Evolutionary conservation across 2,797 vertebrate species (phyloP).

Genomic region (Manis javanica): DNA sequence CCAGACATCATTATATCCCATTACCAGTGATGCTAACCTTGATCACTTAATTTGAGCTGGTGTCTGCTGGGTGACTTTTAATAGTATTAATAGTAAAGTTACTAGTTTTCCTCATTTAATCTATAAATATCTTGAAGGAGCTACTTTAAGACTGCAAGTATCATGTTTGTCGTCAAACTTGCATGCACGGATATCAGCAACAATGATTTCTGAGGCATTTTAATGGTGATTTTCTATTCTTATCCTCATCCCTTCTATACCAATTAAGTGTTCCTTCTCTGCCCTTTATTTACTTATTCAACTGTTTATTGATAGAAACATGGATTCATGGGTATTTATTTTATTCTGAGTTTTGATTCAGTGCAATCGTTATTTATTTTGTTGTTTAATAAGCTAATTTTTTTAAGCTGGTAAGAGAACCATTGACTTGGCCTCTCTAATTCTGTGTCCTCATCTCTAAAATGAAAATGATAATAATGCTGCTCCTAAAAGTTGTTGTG

Average conservation of each 20-base stretch:
- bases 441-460: not conserved
- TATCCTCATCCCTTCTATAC: not conserved
- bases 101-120: not conserved
- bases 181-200: not conserved
- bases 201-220: not conserved
- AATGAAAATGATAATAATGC: not conserved
- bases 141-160: not conserved
- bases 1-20: not conserved
- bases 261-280: not conserved
- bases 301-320: not conserved
- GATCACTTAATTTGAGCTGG: not conserved
- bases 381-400: not conserved
- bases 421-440: not conserved
- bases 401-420: not conserved
- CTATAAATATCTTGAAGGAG: conserved; percentile 1
- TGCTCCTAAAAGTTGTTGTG: not conserved
- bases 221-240: not conserved
- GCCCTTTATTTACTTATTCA: not conserved
- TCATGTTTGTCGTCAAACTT: not conserved
- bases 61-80: not conserved
- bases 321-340: not conserved
- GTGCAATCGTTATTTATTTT: not conserved
- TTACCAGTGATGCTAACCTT: not conserved
- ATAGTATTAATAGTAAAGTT: not conserved
- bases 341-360: conserved; percentile 19